A percentile compares a stretch with the other conserved stretches of the same genome.
These are phyloP conservation scores for Sternotherus odoratus DNA, from an alignment of 2,797 vertebrate genomes.

Conservation along the genomic window DNA sequence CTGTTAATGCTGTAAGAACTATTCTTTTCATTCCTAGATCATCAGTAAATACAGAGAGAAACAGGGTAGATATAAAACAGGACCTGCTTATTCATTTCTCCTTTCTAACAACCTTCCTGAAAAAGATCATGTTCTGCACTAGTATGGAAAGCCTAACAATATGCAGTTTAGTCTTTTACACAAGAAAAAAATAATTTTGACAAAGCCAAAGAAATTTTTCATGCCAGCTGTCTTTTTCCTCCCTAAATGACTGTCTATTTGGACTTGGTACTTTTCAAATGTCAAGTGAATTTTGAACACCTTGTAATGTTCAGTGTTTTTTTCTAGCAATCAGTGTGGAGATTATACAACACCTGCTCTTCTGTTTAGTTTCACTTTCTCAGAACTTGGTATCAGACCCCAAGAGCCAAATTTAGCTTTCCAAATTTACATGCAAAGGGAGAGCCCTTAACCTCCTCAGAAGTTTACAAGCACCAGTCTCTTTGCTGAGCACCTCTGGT, in stretches of 20 bases:
- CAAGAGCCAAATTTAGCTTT: slow-evolving; percentile 61
- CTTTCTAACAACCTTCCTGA: neutral
- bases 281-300: slow-evolving; percentile 69
- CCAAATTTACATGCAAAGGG: slow-evolving; percentile 8
- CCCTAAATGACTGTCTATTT: slow-evolving; percentile 61
- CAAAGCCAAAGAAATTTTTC: slow-evolving; percentile 59
- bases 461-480: slow-evolving; percentile 73
- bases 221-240: slow-evolving; percentile 65
- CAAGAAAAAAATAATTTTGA: slow-evolving; percentile 61
- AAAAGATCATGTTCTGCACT: slow-evolving; percentile 27
- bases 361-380: slow-evolving; percentile 46
- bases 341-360: slow-evolving; percentile 68
- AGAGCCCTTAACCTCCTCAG: slow-evolving; percentile 45
- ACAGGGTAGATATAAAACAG: neutral
- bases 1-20: neutral
- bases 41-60: neutral
- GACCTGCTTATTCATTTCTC: neutral
- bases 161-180: slow-evolving; percentile 44
- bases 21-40: neutral
- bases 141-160: slow-evolving; percentile 33
- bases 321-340: slow-evolving; percentile 60
- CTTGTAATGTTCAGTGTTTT: slow-evolving; percentile 39
- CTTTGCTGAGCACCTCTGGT: slow-evolving; percentile 71
- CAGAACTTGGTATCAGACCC: slow-evolving; percentile 1
- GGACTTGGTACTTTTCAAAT: slow-evolving; percentile 65